Evolutionary conservation across 1,140 invertebrate species (phyloP).

Genomic region (Dolichoris vasculosae): DNA sequence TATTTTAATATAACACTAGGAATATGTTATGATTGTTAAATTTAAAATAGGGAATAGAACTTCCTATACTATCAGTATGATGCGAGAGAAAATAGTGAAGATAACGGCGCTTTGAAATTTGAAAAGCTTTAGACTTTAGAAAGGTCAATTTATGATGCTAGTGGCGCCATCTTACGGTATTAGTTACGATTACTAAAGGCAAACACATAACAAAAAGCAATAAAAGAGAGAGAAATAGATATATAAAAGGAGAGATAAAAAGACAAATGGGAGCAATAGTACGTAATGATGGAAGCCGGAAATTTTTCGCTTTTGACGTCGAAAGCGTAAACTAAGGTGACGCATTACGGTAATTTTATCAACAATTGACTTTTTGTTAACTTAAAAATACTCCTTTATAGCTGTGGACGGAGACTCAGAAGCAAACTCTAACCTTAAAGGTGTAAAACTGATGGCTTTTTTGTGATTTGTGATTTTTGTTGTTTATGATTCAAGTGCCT

Average conservation of each 20-base stretch:
- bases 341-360: conserved; percentile 22
- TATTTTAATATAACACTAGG: too few species aligned
- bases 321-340: not conserved
- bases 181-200: not conserved
- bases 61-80: too few species aligned
- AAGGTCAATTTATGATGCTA: not conserved
- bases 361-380: not conserved
- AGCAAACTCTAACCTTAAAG: conserved; percentile 16
- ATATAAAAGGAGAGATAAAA: conserved; percentile 12
- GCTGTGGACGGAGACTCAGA: not conserved
- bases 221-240: not conserved
- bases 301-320: conserved; percentile 10
- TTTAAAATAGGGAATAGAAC: too few species aligned
- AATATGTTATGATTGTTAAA: too few species aligned
- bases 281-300: conserved; percentile 38
- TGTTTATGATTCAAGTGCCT: not conserved
- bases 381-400: not conserved
- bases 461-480: not conserved
- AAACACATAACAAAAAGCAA: not conserved
- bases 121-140: not conserved
- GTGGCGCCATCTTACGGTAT: conserved; percentile 16
- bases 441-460: not conserved
- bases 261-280: conserved; percentile 20
- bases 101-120: too few species aligned
- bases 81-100: too few species aligned